Percentiles rank a stretch among this genome's conserved stretches.
Conservation (phyloP, 1,140 invertebrate species). For the Drosophila seguyi region DNA sequence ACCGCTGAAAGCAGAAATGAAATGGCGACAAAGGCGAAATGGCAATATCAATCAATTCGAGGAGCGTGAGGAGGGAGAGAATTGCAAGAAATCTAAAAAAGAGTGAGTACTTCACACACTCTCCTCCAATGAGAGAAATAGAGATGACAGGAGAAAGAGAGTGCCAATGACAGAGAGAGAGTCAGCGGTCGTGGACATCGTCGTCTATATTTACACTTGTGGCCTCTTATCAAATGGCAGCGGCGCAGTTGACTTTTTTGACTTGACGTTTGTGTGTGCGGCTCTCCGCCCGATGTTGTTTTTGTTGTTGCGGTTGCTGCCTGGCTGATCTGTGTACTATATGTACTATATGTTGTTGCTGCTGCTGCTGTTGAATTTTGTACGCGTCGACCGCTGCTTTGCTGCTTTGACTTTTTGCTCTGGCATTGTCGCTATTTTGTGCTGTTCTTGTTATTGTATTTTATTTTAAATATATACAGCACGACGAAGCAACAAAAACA, state of each 20-base stretch:
- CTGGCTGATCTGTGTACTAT: slow-evolving; percentile 79
- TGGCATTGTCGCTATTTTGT: slow-evolving; percentile 28
- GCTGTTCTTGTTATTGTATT: slow-evolving; percentile 15
- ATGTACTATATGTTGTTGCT: slow-evolving; percentile 35
- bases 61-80: slow-evolving; percentile 29
- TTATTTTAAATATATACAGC: slow-evolving; percentile 46
- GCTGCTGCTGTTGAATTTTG: slow-evolving; percentile 68
- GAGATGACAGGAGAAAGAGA: slow-evolving; percentile 14
- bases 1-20: slow-evolving; percentile 63
- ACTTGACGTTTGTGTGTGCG: slow-evolving; percentile 80
- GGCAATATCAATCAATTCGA: slow-evolving; percentile 77
- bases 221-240: slow-evolving; percentile 84
- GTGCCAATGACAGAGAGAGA: slow-evolving; percentile 9
- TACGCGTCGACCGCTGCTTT: slow-evolving; percentile 75
- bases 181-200: slow-evolving; percentile 78
- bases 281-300: slow-evolving; percentile 51
- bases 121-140: neutral
- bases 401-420: slow-evolving; percentile 81
- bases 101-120: slow-evolving; percentile 15
- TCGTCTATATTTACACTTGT: slow-evolving; percentile 84
- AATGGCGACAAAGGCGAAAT: slow-evolving; percentile 71
- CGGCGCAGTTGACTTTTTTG: slow-evolving; percentile 84
- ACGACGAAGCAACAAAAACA: neutral
- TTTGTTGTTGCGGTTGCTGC: slow-evolving; percentile 43
- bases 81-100: slow-evolving; percentile 50